These are phyloP conservation scores for Graptemys geographica DNA, from an alignment of 2,797 vertebrate genomes.

Conservation along the genomic window DNA sequence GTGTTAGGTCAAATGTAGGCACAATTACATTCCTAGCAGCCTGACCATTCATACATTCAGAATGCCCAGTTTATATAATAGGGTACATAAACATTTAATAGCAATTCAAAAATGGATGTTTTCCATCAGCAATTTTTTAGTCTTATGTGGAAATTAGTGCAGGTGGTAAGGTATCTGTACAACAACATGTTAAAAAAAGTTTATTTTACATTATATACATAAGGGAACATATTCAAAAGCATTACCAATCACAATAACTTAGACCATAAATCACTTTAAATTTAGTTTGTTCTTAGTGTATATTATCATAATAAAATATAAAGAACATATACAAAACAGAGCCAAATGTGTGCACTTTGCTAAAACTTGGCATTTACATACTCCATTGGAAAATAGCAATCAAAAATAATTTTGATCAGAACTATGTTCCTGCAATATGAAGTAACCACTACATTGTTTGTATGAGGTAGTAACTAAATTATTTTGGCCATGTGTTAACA, in stretches of 20 bases:
- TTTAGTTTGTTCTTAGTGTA: constrained; percentile 83
- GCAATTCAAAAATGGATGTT: constrained; percentile 38
- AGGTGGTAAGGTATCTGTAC: constrained; percentile 76
- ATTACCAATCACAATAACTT: constrained; percentile 81
- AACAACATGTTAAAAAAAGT: constrained; percentile 84
- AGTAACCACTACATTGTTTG: constrained; percentile 81
- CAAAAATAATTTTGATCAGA: constrained; percentile 78
- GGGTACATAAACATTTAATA: constrained; percentile 62
- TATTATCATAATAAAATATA: constrained; percentile 83
- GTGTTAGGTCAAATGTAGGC: accelerated
- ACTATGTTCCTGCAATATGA: constrained; percentile 78
- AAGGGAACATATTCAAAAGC: constrained; percentile 82
- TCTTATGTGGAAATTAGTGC: constrained; percentile 60
- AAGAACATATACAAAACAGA: constrained; percentile 82
- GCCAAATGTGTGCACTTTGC: constrained; percentile 78
- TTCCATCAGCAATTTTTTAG: constrained; percentile 28
- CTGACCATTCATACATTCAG: background rate
- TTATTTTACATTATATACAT: constrained; percentile 91
- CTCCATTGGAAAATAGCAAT: constrained; percentile 77
- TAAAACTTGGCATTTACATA: constrained; percentile 80
- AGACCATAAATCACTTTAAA: constrained; percentile 82
- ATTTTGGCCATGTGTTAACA: constrained; percentile 85
- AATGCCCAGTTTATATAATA: constrained; percentile 21
- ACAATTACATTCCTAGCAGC: background rate
- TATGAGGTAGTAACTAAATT: constrained; percentile 90